Conservation (phyloP, 2,113 vertebrate genomes). For the Myotis davidii region DNA sequence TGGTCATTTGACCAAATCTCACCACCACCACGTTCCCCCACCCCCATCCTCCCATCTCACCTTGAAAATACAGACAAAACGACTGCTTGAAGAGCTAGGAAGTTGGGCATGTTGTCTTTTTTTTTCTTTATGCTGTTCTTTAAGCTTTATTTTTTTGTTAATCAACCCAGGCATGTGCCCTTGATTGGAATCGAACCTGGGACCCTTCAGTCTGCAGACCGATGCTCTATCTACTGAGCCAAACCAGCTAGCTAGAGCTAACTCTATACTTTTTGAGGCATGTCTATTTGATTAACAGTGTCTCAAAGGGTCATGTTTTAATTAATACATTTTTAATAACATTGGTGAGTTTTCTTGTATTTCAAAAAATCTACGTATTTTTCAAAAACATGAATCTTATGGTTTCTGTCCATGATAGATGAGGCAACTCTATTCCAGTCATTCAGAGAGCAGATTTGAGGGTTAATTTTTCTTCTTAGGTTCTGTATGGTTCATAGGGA, state of each 20-base stretch:
- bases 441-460: background rate
- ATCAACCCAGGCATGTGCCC: no score
- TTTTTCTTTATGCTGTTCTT: background rate
- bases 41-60: no score
- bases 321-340: background rate
- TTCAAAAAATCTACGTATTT: constrained; percentile 1
- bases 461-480: background rate
- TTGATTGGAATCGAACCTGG: no score
- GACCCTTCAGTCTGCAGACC: no score
- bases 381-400: background rate
- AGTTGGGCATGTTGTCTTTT: background rate
- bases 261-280: background rate
- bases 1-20: background rate
- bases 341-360: background rate
- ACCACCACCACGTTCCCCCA: background rate
- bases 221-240: no score
- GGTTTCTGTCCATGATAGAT: background rate
- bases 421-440: background rate
- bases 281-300: background rate
- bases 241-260: no score
- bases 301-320: background rate
- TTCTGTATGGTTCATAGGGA: background rate
- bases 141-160: no score
- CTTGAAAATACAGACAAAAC: background rate
- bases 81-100: background rate